Conservation (phyloP, 2,797 vertebrate species). For the Silurus lanzhouensis region DNA sequence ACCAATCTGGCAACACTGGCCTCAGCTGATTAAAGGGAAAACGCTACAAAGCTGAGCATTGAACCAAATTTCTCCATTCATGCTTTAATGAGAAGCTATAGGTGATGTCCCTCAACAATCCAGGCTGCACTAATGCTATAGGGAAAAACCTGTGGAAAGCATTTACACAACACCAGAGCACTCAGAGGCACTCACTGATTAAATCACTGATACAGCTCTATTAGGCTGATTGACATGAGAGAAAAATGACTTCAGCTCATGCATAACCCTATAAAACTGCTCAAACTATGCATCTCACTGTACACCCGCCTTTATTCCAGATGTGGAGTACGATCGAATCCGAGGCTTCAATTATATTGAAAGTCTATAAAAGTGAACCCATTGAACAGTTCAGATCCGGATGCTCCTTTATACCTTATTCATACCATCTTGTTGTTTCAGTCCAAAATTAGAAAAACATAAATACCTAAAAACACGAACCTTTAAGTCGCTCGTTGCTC, state of each 20-base stretch:
- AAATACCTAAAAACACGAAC: slow-evolving; percentile 51
- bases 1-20: slow-evolving; percentile 19
- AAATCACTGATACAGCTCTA: not conserved
- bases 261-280: not conserved
- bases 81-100: not conserved
- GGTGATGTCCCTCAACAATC: slow-evolving; percentile 3
- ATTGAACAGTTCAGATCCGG: not conserved
- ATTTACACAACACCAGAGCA: not conserved
- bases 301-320: not conserved
- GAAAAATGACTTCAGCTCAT: not conserved
- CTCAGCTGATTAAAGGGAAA: not conserved
- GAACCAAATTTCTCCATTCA: not conserved
- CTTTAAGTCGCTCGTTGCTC: slow-evolving; percentile 61
- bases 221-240: not conserved
- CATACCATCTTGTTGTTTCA: not conserved
- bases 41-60: not conserved
- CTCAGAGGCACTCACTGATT: slow-evolving; percentile 14
- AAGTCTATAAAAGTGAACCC: not conserved
- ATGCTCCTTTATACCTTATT: not conserved
- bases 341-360: not conserved
- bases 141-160: slow-evolving; percentile 5
- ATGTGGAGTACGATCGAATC: not conserved
- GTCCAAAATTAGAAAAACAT: not conserved
- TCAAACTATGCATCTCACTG: not conserved
- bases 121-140: not conserved